Evolutionary conservation across 2,113 vertebrate species (phyloP), one percentile per base, ranked within the genome.

Genomic region (Bubo bubo): DNA sequence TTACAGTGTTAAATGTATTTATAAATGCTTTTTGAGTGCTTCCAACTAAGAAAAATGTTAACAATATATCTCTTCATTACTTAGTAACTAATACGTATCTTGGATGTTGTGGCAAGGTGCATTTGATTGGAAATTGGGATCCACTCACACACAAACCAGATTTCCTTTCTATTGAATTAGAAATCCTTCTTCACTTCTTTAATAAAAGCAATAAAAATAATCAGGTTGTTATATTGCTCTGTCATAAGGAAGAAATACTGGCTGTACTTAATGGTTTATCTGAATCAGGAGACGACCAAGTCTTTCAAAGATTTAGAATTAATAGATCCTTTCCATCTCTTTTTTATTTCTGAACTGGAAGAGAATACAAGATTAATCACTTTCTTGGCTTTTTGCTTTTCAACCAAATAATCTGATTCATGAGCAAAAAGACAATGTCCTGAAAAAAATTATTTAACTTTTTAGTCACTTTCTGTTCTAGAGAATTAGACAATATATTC

Each of bases 321-420:
- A 93, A 93, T 89, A 84, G 37, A 71, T 84, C 32, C 7, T 80
- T 16, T 80, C 17, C 8, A 24, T 80, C 30, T 91, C 8, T 30
- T 63, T 94, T 93, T 94, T 80, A 63, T 89, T 91, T 93, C 39
- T 91, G 60, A 86, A 47, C 30, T 84, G 47, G 52, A 84, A 86
- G 56, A 73, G 23, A 71, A 53, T 67, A 34, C 3, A 89, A 81
- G 60, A 81, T 93, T 89, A 88, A 63, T 67, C 12, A 28, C 32
- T 68, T 63, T 77, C 19, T 47, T 80, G 34, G 39, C 41, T 86
- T 83, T 85, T 70, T 4, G 4, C 58, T 94, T 92, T 77, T 95
- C 59, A 95, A 32, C 12, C 5, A 71, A 88, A 67, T 45, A 80
- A 74, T 64, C 19, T 80, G 35, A 73, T 80, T 67, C 12, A 75